phyloP scores from a whole-genome alignment of 1,140 invertebrate species.

The Amphibalanus amphitrite region DNA sequence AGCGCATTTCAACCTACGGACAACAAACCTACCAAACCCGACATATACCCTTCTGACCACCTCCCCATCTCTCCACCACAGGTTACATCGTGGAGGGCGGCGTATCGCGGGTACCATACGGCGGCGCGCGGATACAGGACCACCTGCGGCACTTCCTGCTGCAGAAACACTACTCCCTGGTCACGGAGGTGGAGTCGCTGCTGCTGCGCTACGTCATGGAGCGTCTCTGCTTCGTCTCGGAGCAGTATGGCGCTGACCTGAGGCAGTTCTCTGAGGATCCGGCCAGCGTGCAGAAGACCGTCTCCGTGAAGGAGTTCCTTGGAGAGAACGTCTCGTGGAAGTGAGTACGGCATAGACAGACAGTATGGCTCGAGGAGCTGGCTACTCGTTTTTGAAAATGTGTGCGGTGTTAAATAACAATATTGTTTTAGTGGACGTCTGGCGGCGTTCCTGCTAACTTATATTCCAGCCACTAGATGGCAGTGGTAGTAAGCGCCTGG shows the following conservation, averaged over 20 bases:
- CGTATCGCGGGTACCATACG: constrained; percentile 33
- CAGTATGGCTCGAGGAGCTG: too few relatives aligned
- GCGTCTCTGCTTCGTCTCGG: neutral
- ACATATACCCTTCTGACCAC: too few relatives aligned
- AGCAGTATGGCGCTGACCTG: neutral
- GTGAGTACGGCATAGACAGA: too few relatives aligned
- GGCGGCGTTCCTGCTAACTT: too few relatives aligned
- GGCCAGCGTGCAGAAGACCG: neutral
- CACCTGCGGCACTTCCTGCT: constrained; percentile 27
- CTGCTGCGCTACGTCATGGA: neutral
- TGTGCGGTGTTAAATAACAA: too few relatives aligned
- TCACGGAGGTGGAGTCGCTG: constrained; percentile 20
- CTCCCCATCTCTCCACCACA: constrained; percentile 15
- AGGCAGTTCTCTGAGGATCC: neutral
- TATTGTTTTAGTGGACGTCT: too few relatives aligned
- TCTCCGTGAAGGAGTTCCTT: neutral
- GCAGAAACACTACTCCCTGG: constrained; percentile 21
- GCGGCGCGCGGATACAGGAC: constrained; percentile 34
- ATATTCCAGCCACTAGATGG: too few relatives aligned
- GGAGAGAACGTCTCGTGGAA: too few relatives aligned
- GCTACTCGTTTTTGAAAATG: too few relatives aligned
- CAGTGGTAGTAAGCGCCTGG: too few relatives aligned
- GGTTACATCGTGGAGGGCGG: constrained; percentile 34
- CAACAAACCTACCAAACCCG: too few relatives aligned
- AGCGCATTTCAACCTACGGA: too few relatives aligned